These are phyloP conservation scores for Baccha elongata DNA, from an alignment of 2,888 invertebrate genomes.

Conservation along the genomic window DNA sequence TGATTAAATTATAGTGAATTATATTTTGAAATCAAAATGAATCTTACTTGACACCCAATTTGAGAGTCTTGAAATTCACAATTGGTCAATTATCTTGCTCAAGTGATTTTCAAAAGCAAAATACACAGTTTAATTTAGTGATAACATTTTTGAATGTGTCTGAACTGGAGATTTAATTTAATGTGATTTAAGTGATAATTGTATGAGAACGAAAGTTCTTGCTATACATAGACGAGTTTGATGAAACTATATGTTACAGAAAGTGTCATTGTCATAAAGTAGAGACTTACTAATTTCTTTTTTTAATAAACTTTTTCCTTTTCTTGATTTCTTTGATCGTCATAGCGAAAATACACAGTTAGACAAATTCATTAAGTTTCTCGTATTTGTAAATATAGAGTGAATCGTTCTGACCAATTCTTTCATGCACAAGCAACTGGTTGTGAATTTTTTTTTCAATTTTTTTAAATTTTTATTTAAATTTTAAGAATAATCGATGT, in stretches of 20 bases:
- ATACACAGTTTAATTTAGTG: slow-evolving; percentile 51
- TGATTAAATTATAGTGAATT: slow-evolving; percentile 2
- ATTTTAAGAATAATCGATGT: too few relatives aligned
- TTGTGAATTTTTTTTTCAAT: too few relatives aligned
- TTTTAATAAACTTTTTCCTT: too few relatives aligned
- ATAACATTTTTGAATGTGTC: slow-evolving; percentile 4
- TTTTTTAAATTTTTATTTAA: too few relatives aligned
- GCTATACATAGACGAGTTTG: background rate
- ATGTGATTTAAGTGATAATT: slow-evolving; percentile 43
- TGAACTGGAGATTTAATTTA: background rate
- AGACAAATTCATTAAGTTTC: too few relatives aligned
- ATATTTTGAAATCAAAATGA: background rate
- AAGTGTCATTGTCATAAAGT: background rate
- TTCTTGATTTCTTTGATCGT: too few relatives aligned
- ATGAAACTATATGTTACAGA: background rate
- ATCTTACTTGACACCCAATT: background rate
- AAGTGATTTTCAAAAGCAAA: slow-evolving; percentile 60
- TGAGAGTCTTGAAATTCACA: slow-evolving; percentile 30
- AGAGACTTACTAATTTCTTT: background rate
- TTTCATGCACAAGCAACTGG: too few relatives aligned
- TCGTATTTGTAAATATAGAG: too few relatives aligned
- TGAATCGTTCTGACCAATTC: too few relatives aligned
- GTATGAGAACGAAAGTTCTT: slow-evolving; percentile 6
- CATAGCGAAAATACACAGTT: too few relatives aligned
- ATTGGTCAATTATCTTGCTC: slow-evolving; percentile 46